phyloP scores from a whole-genome alignment of 2,113 vertebrate species.

The Protobothrops mucrosquamatus region DNA sequence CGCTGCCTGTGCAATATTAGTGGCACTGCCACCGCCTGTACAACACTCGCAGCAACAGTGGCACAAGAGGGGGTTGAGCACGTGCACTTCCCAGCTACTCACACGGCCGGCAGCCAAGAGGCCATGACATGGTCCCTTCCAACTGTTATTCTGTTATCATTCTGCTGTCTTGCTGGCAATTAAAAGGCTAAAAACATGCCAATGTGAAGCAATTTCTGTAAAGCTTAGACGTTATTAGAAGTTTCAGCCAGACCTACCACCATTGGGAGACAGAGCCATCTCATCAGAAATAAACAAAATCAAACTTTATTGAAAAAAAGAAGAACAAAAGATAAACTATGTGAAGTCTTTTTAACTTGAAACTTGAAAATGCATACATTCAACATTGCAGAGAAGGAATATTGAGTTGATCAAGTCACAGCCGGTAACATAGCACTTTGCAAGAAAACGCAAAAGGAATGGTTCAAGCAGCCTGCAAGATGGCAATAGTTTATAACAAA shows the following conservation, averaged over 20 bases:
- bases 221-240: background rate
- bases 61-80: too few species aligned
- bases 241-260: background rate
- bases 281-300: background rate
- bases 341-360: background rate
- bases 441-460: background rate
- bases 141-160: background rate
- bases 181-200: background rate
- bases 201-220: background rate
- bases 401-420: background rate
- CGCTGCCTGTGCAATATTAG: rapidly evolving
- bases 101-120: too few species aligned
- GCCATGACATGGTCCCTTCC: background rate
- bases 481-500: background rate
- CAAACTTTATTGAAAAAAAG: background rate
- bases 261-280: background rate
- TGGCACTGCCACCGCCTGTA: too few species aligned
- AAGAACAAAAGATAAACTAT: background rate
- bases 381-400: background rate
- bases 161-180: background rate
- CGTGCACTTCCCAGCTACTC: too few species aligned
- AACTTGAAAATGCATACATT: background rate
- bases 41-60: too few species aligned
- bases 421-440: background rate
- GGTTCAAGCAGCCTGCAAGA: background rate